Conservation (phyloP, 2,888 invertebrate genomes). For the Ochlodes sylvanus region DNA sequence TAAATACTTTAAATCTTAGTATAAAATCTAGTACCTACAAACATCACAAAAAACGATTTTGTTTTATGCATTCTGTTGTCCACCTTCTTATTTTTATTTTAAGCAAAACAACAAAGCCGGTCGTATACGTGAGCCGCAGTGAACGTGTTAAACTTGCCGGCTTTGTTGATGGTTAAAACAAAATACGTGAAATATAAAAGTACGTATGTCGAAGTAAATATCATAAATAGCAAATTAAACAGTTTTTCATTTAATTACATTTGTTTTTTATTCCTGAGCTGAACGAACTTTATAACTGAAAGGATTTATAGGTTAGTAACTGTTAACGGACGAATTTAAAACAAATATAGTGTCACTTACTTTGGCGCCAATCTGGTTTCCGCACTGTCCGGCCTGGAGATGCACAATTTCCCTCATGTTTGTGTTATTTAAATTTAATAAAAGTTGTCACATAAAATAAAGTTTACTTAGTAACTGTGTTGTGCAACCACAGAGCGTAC, state of each 20-base stretch:
- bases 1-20: no score
- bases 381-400: conserved; percentile 93
- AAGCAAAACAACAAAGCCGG: no score
- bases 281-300: conserved; percentile 23
- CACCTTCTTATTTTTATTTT: no score
- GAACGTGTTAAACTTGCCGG: background rate
- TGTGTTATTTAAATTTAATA: conserved; percentile 47
- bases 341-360: conserved; percentile 62
- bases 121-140: no score
- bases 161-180: background rate
- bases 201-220: background rate
- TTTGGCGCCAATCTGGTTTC: conserved; percentile 91
- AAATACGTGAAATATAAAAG: background rate
- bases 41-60: no score
- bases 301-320: conserved; percentile 35
- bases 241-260: background rate
- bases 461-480: conserved; percentile 39
- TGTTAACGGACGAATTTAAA: conserved; percentile 49
- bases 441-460: conserved; percentile 49
- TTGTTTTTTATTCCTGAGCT: background rate
- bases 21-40: no score
- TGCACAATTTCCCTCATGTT: conserved; percentile 94
- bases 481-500: conserved; percentile 55
- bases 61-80: no score
- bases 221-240: background rate